Conservation (phyloP, 2,113 vertebrate genomes). For the Osmerus mordax region DNA sequence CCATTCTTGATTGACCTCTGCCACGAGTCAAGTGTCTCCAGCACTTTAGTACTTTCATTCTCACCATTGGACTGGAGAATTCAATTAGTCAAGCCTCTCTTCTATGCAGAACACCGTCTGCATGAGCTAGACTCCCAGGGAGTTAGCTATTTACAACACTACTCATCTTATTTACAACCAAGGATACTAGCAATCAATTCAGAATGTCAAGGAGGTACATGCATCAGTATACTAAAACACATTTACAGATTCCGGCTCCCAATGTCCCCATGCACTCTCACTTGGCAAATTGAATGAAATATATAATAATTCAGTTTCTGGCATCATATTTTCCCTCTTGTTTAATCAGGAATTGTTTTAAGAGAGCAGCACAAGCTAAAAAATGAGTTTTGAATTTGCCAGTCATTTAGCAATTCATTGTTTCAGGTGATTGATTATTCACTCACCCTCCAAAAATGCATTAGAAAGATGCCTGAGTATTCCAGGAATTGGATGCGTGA, state of each 20-base stretch:
- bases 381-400: conserved; percentile 15
- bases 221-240: conserved; percentile 17
- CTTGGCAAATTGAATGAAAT: conserved; percentile 27
- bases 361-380: not conserved
- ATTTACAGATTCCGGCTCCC: conserved; percentile 20
- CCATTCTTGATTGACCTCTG: conserved; percentile 31
- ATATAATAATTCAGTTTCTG: conserved; percentile 20
- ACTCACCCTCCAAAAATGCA: conserved; percentile 1
- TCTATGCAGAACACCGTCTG: conserved; percentile 10
- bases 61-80: conserved; percentile 23
- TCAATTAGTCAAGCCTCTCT: conserved; percentile 39
- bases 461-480: not conserved
- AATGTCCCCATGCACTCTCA: conserved; percentile 5
- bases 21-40: conserved; percentile 34
- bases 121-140: conserved; percentile 12
- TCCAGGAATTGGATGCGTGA: not conserved
- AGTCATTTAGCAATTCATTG: conserved; percentile 25
- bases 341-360: conserved; percentile 4
- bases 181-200: conserved; percentile 31
- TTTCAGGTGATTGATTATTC: conserved; percentile 16
- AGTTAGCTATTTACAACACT: conserved; percentile 22
- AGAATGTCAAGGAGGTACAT: conserved; percentile 22
- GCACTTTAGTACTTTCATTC: conserved; percentile 17
- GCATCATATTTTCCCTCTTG: conserved; percentile 15
- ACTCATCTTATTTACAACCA: conserved; percentile 39